A percentile compares a stretch with the other conserved stretches of the same genome.
These are phyloP conservation scores for Spodoptera litura DNA, from an alignment of 1,140 invertebrate species.

Conservation along the genomic window DNA sequence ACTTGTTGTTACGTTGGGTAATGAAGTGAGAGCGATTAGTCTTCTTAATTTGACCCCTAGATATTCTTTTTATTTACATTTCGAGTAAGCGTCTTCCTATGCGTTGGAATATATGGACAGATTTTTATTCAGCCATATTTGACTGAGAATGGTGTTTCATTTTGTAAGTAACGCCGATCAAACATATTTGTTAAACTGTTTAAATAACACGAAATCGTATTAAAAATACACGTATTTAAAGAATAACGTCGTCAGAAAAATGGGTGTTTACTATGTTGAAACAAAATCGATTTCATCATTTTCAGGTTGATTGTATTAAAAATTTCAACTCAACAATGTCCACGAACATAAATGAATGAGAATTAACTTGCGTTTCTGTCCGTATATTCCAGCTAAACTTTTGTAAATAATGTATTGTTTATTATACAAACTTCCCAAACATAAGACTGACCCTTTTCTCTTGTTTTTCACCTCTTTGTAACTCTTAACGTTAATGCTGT, in stretches of 20 bases:
- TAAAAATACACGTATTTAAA: too few relatives aligned
- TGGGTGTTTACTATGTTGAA: neutral
- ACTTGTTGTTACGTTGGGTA: slow-evolving; percentile 75
- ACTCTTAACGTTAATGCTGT: slow-evolving; percentile 56
- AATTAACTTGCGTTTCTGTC: slow-evolving; percentile 21
- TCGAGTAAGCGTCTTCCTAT: slow-evolving; percentile 83
- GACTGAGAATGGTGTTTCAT: neutral
- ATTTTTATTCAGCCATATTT: slow-evolving; percentile 32
- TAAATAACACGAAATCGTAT: neutral
- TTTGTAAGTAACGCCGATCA: neutral
- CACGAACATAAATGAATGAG: slow-evolving; percentile 16
- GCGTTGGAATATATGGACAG: slow-evolving; percentile 46
- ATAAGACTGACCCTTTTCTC: slow-evolving; percentile 86
- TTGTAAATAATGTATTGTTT: slow-evolving; percentile 80
- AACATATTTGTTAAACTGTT: neutral
- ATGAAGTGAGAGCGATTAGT: slow-evolving; percentile 70
- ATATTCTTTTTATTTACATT: slow-evolving; percentile 68
- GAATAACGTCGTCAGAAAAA: too few relatives aligned
- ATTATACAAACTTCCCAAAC: slow-evolving; percentile 85
- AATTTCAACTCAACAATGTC: neutral
- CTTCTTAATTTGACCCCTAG: slow-evolving; percentile 73
- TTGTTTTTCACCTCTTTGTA: slow-evolving; percentile 82
- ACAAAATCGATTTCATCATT: neutral
- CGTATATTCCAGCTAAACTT: slow-evolving; percentile 60
- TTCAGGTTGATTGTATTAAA: slow-evolving; percentile 2